These are phyloP conservation scores for Cynoglossus semilaevis DNA, from an alignment of 2,113 vertebrate species.

Conservation along the genomic window DNA sequence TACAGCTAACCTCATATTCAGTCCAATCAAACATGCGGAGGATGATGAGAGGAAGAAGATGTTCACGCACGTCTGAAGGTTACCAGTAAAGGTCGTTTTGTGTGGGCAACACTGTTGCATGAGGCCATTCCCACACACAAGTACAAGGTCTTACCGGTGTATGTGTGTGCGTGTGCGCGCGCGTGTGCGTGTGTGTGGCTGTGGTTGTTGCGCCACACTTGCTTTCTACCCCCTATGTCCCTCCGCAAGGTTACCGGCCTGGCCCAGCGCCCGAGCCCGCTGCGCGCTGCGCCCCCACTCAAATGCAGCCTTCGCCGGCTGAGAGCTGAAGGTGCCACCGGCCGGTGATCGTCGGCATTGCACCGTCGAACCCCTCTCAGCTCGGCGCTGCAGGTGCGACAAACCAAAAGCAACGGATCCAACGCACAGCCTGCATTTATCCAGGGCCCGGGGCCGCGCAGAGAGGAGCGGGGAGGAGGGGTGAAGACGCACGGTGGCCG, in stretches of 20 bases:
- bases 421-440: not conserved
- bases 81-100: slow-evolving; percentile 78
- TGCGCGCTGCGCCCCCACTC: slow-evolving; percentile 26
- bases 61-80: slow-evolving; percentile 72
- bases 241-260: slow-evolving; percentile 76
- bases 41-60: slow-evolving; percentile 20
- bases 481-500: slow-evolving; percentile 9
- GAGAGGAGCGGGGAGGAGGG: not conserved
- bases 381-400: slow-evolving; percentile 49
- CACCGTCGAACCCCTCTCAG: slow-evolving; percentile 36
- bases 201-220: slow-evolving; percentile 55
- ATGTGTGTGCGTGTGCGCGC: slow-evolving; percentile 7
- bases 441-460: not conserved
- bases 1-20: slow-evolving; percentile 11
- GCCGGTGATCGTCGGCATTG: slow-evolving; percentile 36
- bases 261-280: slow-evolving; percentile 33
- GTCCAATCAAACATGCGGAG: not conserved
- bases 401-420: slow-evolving; percentile 37
- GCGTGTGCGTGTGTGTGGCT: not conserved
- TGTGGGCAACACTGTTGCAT: slow-evolving; percentile 45
- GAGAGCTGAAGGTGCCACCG: slow-evolving; percentile 36
- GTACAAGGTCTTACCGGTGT: slow-evolving; percentile 14
- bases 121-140: slow-evolving; percentile 18
- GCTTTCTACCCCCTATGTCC: slow-evolving; percentile 49
- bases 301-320: slow-evolving; percentile 11